A percentile compares a stretch with the other conserved stretches of the same genome.
Conservation (phyloP, 1,140 invertebrate genomes). For the Homarus americanus region DNA sequence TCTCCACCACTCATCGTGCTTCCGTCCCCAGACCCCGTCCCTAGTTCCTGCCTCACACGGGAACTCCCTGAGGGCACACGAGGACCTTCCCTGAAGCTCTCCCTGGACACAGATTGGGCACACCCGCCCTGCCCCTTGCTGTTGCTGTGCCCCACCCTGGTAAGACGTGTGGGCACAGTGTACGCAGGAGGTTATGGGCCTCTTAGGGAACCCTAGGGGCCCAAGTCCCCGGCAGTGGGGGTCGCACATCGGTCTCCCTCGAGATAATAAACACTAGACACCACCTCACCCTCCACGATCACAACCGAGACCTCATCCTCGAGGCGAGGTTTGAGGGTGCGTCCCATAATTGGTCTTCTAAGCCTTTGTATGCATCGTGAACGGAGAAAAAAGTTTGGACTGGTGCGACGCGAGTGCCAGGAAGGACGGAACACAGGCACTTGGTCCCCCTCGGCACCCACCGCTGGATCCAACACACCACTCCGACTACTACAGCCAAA, state of each 20-base stretch:
- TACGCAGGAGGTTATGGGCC: constrained; percentile 20
- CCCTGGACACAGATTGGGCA: background rate
- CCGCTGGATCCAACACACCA: background rate
- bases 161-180: background rate
- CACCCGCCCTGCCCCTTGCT: background rate
- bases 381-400: constrained; percentile 15
- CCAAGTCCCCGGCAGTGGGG: constrained; percentile 44
- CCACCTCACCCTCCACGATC: constrained; percentile 54
- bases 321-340: constrained; percentile 42
- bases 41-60: background rate
- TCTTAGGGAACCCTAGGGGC: constrained; percentile 46
- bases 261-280: constrained; percentile 22
- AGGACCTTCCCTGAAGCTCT: background rate
- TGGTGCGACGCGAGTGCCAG: background rate
- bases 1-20: background rate
- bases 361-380: constrained; percentile 28
- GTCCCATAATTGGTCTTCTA: constrained; percentile 58
- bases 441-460: background rate
- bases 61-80: constrained; percentile 19
- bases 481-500: constrained; percentile 6
- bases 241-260: constrained; percentile 54
- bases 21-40: background rate
- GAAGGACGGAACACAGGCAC: constrained; percentile 29
- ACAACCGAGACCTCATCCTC: constrained; percentile 45
- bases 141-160: background rate